These are phyloP conservation scores for Leptinotarsa rubiginosa DNA, from an alignment of 2,888 invertebrate genomes.

Conservation along the genomic window DNA sequence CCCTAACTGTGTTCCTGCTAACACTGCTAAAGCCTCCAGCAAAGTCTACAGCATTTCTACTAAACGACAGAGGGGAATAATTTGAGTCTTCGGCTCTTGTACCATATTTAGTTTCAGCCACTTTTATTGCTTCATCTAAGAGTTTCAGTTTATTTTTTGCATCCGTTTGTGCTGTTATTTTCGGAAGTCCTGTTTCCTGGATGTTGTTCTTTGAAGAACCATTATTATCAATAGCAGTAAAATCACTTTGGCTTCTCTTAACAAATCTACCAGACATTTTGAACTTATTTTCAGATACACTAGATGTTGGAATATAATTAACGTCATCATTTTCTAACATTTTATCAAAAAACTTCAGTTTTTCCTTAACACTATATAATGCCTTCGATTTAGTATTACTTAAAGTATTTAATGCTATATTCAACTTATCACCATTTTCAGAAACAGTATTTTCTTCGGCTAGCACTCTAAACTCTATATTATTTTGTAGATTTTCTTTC, in stretches of 20 bases:
- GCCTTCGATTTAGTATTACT: not conserved
- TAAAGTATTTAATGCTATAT: not conserved
- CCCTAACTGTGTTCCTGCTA: not conserved
- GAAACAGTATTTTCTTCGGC: not conserved
- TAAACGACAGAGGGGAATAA: not conserved
- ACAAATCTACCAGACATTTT: constrained; percentile 64
- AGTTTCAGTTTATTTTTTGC: constrained; percentile 29
- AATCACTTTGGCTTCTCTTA: constrained; percentile 47
- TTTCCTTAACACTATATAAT: constrained; percentile 23
- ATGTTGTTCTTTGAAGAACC: not conserved
- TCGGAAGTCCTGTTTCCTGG: not conserved
- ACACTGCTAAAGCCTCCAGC: not conserved
- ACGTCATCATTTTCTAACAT: constrained; percentile 28
- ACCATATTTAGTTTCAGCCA: constrained; percentile 12
- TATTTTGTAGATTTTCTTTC: too few relatives aligned
- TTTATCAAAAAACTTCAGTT: constrained; percentile 34
- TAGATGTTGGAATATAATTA: constrained; percentile 22
- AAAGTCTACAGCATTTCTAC: not conserved
- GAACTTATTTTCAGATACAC: constrained; percentile 64
- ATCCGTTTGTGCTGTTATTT: not conserved
- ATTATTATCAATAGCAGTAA: constrained; percentile 19
- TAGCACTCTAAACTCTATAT: too few relatives aligned
- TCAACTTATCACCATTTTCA: not conserved
- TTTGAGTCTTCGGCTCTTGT: not conserved
- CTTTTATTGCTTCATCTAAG: constrained; percentile 20